These are phyloP conservation scores for Daktulosphaira vitifoliae DNA, from an alignment of 1,140 invertebrate species.

Conservation along the genomic window DNA sequence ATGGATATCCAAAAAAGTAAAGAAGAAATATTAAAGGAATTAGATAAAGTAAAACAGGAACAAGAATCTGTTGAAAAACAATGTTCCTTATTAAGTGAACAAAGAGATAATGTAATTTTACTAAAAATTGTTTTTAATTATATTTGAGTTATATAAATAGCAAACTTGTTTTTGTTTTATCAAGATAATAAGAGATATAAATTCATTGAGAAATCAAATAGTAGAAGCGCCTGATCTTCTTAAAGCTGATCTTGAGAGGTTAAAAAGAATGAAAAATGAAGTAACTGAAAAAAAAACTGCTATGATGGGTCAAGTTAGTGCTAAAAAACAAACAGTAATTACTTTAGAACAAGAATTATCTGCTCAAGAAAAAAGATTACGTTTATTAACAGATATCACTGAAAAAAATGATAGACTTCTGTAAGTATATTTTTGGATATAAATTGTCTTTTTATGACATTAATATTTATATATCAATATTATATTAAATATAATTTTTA, in stretches of 20 bases:
- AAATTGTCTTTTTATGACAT: not conserved
- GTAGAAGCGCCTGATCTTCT: constrained; percentile 22
- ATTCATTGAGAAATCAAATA: constrained; percentile 8
- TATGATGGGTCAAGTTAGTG: constrained; percentile 18
- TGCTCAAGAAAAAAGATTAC: constrained; percentile 18
- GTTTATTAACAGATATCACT: constrained; percentile 10
- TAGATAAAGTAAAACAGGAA: constrained; percentile 18
- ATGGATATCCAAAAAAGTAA: not conserved
- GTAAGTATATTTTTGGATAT: not conserved
- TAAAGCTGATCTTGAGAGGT: constrained; percentile 14
- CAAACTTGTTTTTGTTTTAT: not conserved
- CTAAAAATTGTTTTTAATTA: not conserved
- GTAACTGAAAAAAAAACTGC: constrained; percentile 15
- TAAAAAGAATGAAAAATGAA: constrained; percentile 17
- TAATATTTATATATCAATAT: too few relatives aligned
- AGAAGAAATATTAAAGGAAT: constrained; percentile 15
- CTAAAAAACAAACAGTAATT: constrained; percentile 21
- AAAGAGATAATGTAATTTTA: constrained; percentile 27
- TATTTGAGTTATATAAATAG: not conserved
- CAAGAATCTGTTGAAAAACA: constrained; percentile 5
- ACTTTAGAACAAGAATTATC: constrained; percentile 23
- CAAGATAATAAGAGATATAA: constrained; percentile 14
- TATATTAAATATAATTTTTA: too few relatives aligned
- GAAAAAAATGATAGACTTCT: constrained; percentile 14
- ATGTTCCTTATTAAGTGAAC: not conserved